Percentiles rank a stretch among this genome's conserved stretches.
Conservation (phyloP, 2,113 vertebrate species). For the Sorex araneus region DNA sequence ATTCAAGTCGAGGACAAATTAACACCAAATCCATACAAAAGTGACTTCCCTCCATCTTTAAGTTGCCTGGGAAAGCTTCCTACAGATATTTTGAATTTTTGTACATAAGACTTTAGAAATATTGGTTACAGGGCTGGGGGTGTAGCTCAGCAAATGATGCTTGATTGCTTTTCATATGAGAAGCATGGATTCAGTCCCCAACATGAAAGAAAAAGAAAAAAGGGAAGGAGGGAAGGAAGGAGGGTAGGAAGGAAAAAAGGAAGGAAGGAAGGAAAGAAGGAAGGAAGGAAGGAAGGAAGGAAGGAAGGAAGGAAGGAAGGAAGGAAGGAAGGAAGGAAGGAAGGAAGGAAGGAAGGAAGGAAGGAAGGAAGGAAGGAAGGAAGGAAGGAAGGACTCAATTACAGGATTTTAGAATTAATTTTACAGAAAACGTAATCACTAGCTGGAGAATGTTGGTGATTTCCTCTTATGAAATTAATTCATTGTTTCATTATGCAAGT, state of each 20-base stretch:
- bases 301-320: too few relatives aligned
- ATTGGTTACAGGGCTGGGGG: background rate
- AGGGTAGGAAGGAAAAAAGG: too few relatives aligned
- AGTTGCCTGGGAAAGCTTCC: background rate
- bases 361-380: too few relatives aligned
- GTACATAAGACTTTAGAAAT: background rate
- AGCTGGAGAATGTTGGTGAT: background rate
- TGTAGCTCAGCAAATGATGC: too few relatives aligned
- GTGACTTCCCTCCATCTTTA: background rate
- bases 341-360: too few relatives aligned
- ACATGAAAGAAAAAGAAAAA: too few relatives aligned
- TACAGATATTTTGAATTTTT: background rate
- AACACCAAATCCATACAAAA: background rate
- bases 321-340: too few relatives aligned
- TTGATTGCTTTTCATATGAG: too few relatives aligned
- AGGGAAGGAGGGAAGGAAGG: too few relatives aligned
- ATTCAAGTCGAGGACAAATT: background rate
- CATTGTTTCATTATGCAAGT: background rate
- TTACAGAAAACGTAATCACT: background rate
- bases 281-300: too few relatives aligned
- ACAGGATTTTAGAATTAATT: background rate
- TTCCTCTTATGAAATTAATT: background rate
- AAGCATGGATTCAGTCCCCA: too few relatives aligned
- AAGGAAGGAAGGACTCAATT: background rate
- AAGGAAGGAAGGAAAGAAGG: too few relatives aligned